phyloP scores from a whole-genome alignment of 1,140 invertebrate genomes.

The Lithobius niger region DNA sequence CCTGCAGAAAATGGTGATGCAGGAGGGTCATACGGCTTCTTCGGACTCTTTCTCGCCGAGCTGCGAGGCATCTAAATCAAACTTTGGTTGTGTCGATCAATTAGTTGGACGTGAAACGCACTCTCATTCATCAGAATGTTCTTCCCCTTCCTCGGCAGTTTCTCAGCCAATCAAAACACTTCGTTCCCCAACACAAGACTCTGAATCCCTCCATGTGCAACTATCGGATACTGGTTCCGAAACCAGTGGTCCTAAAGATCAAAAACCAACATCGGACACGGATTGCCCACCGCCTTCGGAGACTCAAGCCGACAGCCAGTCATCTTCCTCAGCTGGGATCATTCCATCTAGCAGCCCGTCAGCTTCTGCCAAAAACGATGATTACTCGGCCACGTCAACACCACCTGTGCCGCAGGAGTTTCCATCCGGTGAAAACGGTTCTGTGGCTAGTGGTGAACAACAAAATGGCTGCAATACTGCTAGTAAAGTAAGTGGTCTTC shows the following conservation, averaged over 20 bases:
- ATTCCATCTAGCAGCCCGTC: conserved; percentile 7
- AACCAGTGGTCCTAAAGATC: too few relatives aligned
- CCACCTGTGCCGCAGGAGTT: too few relatives aligned
- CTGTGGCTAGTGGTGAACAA: too few relatives aligned
- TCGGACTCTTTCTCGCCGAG: neutral
- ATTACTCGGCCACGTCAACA: conserved; percentile 11
- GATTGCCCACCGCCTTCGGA: too few relatives aligned
- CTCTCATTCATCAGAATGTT: neutral
- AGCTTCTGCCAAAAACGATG: neutral
- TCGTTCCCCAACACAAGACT: too few relatives aligned
- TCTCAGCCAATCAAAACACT: too few relatives aligned
- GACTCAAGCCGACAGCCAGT: conserved; percentile 13
- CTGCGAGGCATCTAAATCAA: neutral
- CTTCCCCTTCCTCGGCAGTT: neutral
- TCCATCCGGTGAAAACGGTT: too few relatives aligned
- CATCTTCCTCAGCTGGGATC: neutral
- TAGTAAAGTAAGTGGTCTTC: too few relatives aligned
- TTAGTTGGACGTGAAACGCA: neutral
- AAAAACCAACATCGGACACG: too few relatives aligned
- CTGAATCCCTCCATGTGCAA: too few relatives aligned
- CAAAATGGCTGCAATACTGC: too few relatives aligned
- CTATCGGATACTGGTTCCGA: too few relatives aligned
- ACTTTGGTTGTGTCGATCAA: conserved; percentile 5
- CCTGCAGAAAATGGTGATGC: conserved; percentile 25
- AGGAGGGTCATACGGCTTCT: conserved; percentile 12